These are phyloP conservation scores for Pedionomus torquatus DNA, from an alignment of 2,113 vertebrate species.

Conservation along the genomic window DNA sequence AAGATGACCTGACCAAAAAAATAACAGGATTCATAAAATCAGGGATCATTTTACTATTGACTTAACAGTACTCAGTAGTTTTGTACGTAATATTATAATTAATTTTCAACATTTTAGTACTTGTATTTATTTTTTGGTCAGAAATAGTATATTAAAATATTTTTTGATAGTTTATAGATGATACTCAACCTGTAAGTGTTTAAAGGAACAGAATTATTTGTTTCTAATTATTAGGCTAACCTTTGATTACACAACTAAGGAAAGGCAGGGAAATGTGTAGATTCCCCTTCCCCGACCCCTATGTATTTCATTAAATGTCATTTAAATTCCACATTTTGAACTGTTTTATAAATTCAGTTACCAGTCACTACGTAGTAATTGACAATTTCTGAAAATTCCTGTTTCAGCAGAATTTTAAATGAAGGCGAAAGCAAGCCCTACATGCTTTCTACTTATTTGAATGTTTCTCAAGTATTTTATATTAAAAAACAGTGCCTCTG, in stretches of 20 bases:
- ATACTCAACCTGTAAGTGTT: slow-evolving; percentile 79
- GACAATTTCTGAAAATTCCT: slow-evolving; percentile 77
- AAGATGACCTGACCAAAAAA: slow-evolving; percentile 84
- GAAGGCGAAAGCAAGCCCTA: slow-evolving; percentile 79
- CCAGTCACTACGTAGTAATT: slow-evolving; percentile 76
- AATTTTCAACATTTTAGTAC: slow-evolving; percentile 85
- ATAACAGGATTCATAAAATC: slow-evolving; percentile 83
- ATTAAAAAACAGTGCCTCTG: slow-evolving; percentile 91
- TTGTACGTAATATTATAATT: slow-evolving; percentile 85
- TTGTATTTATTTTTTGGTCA: slow-evolving; percentile 85
- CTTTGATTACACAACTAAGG: slow-evolving; percentile 77
- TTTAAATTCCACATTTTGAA: slow-evolving; percentile 78
- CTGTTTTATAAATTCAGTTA: slow-evolving; percentile 81
- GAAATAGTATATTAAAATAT: slow-evolving; percentile 86
- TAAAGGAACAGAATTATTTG: slow-evolving; percentile 76
- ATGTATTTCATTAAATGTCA: slow-evolving; percentile 71
- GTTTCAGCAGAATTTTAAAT: slow-evolving; percentile 82
- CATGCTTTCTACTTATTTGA: slow-evolving; percentile 87
- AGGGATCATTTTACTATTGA: slow-evolving; percentile 88
- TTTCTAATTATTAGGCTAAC: slow-evolving; percentile 81
- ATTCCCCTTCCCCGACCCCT: slow-evolving; percentile 72
- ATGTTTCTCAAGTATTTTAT: slow-evolving; percentile 92
- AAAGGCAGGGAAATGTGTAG: slow-evolving; percentile 84
- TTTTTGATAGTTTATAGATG: slow-evolving; percentile 86
- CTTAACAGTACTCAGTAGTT: slow-evolving; percentile 84